Conservation (phyloP, 2,113 vertebrate species). For the Oxygymnocypris stewartii region DNA sequence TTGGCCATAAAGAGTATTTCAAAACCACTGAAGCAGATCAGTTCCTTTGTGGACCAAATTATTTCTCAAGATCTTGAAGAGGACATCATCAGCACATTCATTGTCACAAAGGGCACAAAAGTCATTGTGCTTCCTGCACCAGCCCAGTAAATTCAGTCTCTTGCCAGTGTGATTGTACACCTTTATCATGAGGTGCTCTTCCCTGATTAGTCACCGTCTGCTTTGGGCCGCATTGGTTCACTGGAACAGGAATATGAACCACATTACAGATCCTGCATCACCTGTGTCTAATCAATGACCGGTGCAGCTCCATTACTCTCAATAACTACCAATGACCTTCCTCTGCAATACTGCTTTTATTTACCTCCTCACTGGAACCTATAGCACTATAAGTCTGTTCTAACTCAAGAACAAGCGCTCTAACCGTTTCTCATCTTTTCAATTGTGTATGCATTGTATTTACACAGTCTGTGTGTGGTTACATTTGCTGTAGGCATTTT, state of each 20-base stretch:
- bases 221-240: conserved; percentile 12
- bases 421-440: not conserved
- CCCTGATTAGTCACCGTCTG: conserved; percentile 17
- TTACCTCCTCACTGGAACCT: not conserved
- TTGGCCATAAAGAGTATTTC: not conserved
- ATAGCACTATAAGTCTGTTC: not conserved
- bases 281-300: conserved; percentile 24
- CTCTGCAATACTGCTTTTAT: not conserved
- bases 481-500: not conserved
- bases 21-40: conserved; percentile 8
- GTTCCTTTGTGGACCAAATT: not conserved
- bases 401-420: not conserved
- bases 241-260: conserved; percentile 8
- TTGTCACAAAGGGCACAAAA: conserved; percentile 15
- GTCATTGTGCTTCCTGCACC: not conserved
- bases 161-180: not conserved
- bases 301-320: not conserved
- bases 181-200: conserved; percentile 4
- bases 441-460: conserved; percentile 3
- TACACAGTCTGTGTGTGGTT: conserved; percentile 8
- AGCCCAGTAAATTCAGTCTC: conserved; percentile 19
- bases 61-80: conserved; percentile 28
- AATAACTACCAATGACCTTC: not conserved
- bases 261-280: not conserved
- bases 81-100: conserved; percentile 32